A percentile compares a stretch with the other conserved stretches of the same genome.
Evolutionary conservation across 2,797 vertebrate species (phyloP).

Genomic region (Thaleichthys pacificus): DNA sequence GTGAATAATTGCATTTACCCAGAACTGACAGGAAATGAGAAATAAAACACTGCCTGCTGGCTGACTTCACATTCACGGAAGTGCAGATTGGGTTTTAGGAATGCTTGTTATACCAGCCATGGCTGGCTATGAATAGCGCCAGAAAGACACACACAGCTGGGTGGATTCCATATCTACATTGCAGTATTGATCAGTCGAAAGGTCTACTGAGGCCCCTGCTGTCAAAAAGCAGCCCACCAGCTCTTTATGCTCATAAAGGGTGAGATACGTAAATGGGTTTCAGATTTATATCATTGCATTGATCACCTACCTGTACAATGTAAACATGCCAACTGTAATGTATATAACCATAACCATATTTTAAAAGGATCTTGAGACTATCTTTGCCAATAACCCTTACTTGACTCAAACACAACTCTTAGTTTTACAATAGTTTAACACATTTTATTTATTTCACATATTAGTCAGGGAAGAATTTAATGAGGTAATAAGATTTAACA

Average conservation of each 20-base stretch:
- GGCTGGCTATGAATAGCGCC: conserved; percentile 9
- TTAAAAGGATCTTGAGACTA: too few species aligned
- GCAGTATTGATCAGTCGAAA: neutral
- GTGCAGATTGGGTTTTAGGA: conserved; percentile 17
- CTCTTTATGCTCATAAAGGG: neutral
- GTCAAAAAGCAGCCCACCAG: neutral
- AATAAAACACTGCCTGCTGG: neutral
- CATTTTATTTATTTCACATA: too few species aligned
- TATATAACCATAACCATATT: too few species aligned
- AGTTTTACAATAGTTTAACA: too few species aligned
- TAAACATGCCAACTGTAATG: too few species aligned
- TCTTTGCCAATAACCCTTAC: too few species aligned
- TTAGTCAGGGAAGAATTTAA: too few species aligned
- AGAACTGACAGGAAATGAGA: conserved; percentile 7
- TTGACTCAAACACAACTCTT: too few species aligned
- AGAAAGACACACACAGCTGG: neutral
- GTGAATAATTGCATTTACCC: conserved; percentile 14
- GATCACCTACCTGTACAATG: too few species aligned
- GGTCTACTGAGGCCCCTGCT: neutral
- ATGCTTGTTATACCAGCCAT: conserved; percentile 5
- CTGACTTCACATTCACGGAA: conserved; percentile 27
- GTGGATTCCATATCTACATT: neutral
- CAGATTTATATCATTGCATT: too few species aligned
- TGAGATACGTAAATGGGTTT: too few species aligned
- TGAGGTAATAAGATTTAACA: neutral